Evolutionary conservation across 2,797 vertebrate genomes (phyloP), one percentile per base, ranked within the genome.

Genomic region (Hirundo rustica): DNA sequence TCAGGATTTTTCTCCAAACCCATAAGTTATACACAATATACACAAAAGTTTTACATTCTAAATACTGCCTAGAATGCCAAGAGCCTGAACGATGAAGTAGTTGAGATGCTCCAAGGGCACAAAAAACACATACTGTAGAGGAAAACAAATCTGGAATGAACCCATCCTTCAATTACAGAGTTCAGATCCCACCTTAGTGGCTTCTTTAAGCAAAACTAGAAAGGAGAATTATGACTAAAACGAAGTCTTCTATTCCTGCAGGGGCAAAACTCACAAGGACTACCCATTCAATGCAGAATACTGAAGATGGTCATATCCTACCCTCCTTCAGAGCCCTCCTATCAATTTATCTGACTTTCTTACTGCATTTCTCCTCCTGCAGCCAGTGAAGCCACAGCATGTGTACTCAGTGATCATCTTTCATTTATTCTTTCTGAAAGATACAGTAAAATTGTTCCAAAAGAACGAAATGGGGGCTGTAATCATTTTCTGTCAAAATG

Each of bases 201-300:
- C 13, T 57, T 58, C 71, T 78, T 53, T 45, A 55, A 74, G 16
- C 18, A 80, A 38, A 16, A 48, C 8, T 18, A 62, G 16, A 70
- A 54, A 70, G 27, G 34, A 42, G 54, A 25, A 51, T 26, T 23
- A 27, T 34, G 9, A 21, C 23, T 86, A 48, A 91, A 77, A 61
- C 3, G 0, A 79, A 61, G 10, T 34, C 10, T 65, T 77, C 78
- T 88, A 6, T 89, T 92, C n/a, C 22, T 90, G 38, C 22, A 83
- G 88, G 48, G 74, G 80, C 40, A 75, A 73, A 74, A 91, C 48
- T 76, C 78, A 75, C 60, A 96, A 83, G 65, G 79, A 89, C 29
- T 92, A 91, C 57, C 88, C 80, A 0, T 96, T 93, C 78, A 85
- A 82, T 86, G 55, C 83, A 51, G 95, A 95, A 90, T 83, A 95